Evolutionary conservation across 2,888 invertebrate genomes (phyloP), one percentile per base, ranked within the genome.

Genomic region (Drepana falcataria): DNA sequence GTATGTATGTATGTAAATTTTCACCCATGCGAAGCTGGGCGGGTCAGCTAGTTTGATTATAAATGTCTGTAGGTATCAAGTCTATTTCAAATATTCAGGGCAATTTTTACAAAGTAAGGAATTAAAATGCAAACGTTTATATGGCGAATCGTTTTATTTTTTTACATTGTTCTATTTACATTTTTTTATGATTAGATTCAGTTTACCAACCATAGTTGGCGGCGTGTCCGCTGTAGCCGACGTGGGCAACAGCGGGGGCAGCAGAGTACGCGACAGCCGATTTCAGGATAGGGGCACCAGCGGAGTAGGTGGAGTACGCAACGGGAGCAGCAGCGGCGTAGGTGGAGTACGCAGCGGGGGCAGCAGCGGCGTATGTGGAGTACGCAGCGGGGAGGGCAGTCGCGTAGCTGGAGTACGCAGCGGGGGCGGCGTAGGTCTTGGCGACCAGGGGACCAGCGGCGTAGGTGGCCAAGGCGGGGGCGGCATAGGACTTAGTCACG

Each of bases 151-250:
- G 65, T 80, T 76, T 77, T 66, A 65, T 77, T 40, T 51, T 51
- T 51, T 71, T 63, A 68, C 57, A 69, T 71, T 75, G 55, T 61
- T 75, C 65, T 83, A 83, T 81, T 76, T 77, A 81, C 76, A 83
- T 70, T 58, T 68, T 59, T 61, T 64, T 56, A 63, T 55, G 64
- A 56, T 61, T 61, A 59, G 74, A 77, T 79, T 75, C 78, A 78
- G 81, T 81, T 92, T 92, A 94, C 92, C 93, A 94, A 66, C 89
- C 93, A 77, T 94, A 94, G 73, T 93, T 92, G 63, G 93, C 92
- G 64, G 94, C 94, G 63, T 93, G 91, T 59, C 93, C 94, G 70
- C 91, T 91, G 90, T 94, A 94, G 61, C 92, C 84, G 71, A 93
- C 88, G 79, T 93, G 93, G 58, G 94, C 92, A 35, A 93, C 93